Percentiles rank a stretch among this genome's conserved stretches.
Conservation (phyloP, 2,797 vertebrate species). For the Melanotaenia nigrans region DNA sequence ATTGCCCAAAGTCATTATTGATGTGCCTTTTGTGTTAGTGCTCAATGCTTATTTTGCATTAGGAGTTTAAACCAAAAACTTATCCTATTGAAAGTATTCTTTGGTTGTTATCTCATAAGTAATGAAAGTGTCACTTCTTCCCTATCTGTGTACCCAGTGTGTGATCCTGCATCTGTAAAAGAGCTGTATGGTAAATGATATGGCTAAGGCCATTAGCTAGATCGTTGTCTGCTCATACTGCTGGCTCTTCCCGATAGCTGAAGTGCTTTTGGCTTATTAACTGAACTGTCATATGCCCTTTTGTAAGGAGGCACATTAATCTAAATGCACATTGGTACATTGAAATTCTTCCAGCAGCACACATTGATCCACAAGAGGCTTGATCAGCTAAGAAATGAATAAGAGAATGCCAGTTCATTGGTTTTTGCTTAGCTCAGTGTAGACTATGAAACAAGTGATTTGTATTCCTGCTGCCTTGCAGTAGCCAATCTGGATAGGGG, state of each 20-base stretch:
- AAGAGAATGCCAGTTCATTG: conserved; percentile 38
- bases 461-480: conserved; percentile 63
- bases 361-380: conserved; percentile 47
- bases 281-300: conserved; percentile 68
- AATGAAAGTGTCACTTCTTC: conserved; percentile 57
- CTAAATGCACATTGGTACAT: conserved; percentile 57
- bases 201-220: conserved; percentile 65
- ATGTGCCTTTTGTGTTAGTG: conserved; percentile 39
- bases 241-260: conserved; percentile 65
- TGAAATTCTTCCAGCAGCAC: conserved; percentile 53
- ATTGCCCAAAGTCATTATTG: conserved; percentile 49
- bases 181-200: conserved; percentile 67
- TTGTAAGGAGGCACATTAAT: conserved; percentile 64
- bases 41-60: conserved; percentile 33
- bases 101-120: conserved; percentile 57
- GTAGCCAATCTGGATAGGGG: conserved; percentile 66
- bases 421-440: conserved; percentile 66
- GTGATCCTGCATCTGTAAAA: conserved; percentile 41
- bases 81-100: conserved; percentile 39
- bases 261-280: conserved; percentile 74
- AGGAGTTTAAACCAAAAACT: conserved; percentile 39
- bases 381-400: conserved; percentile 58
- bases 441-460: conserved; percentile 66
- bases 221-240: conserved; percentile 66
- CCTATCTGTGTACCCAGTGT: conserved; percentile 38